Percentiles rank a stretch among this genome's conserved stretches.
These are phyloP conservation scores for Phocoena sinus DNA, from an alignment of 2,113 vertebrate species.

Conservation along the genomic window DNA sequence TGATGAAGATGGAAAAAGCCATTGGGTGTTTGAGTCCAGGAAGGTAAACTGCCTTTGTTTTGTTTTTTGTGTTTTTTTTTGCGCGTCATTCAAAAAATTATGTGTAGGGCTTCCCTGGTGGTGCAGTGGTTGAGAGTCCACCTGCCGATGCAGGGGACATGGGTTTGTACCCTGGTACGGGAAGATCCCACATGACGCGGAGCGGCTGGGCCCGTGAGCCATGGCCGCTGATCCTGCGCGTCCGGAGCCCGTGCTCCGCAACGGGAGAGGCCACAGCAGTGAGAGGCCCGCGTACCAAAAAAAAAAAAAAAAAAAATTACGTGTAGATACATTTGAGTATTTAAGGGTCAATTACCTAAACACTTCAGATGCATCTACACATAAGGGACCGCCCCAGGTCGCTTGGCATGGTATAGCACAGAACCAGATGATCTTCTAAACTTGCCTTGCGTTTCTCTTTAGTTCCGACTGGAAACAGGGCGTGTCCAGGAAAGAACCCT, in stretches of 20 bases:
- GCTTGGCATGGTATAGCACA: background rate
- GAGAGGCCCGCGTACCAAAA: too few species aligned
- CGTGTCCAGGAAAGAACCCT: background rate
- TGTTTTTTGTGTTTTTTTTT: background rate
- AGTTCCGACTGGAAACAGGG: background rate
- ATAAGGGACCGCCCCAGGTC: background rate
- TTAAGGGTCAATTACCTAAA: background rate
- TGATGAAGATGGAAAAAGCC: constrained; percentile 93
- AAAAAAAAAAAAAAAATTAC: too few species aligned
- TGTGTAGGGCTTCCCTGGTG: background rate
- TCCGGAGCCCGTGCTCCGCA: too few species aligned
- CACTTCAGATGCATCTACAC: background rate
- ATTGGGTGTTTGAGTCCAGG: constrained; percentile 95
- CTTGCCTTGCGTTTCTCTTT: background rate
- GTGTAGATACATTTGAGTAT: background rate
- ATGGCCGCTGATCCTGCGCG: too few species aligned
- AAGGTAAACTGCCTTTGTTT: constrained; percentile 81
- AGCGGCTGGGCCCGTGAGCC: too few species aligned
- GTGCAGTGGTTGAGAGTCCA: too few species aligned
- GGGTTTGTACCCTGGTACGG: too few species aligned
- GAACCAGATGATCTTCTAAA: background rate
- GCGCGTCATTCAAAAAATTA: background rate
- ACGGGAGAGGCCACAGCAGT: too few species aligned
- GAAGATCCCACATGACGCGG: too few species aligned
- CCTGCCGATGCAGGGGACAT: too few species aligned